Conservation (phyloP, 2,797 vertebrate genomes). For the Iguana delicatissima region DNA sequence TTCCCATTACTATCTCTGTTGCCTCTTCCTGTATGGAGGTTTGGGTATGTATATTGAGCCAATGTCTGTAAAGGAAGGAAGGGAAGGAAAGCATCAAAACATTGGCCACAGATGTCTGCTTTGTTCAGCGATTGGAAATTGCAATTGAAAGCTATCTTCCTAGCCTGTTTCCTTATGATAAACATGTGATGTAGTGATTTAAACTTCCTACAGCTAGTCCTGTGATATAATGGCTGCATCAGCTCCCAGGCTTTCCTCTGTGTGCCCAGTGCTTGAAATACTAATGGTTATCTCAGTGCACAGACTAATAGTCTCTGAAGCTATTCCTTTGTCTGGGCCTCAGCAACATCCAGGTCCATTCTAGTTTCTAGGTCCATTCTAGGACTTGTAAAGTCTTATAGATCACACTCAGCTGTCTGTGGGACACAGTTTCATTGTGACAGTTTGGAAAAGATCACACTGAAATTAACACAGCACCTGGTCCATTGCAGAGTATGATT, state of each 20-base stretch:
- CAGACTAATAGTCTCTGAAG: background rate
- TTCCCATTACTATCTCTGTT: background rate
- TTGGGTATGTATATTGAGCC: slow-evolving; percentile 57
- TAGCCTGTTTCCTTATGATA: background rate
- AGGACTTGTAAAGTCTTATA: background rate
- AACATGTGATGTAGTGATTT: background rate
- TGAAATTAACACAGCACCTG: background rate
- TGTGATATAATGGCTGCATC: background rate
- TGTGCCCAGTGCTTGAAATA: background rate
- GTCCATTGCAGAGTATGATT: background rate
- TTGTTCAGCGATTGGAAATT: background rate
- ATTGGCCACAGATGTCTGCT: slow-evolving; percentile 45
- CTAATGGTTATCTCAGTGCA: background rate
- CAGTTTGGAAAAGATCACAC: background rate
- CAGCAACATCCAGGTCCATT: background rate
- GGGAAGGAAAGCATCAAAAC: slow-evolving; percentile 2
- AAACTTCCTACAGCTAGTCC: background rate
- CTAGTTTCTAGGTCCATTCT: background rate
- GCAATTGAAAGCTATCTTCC: background rate
- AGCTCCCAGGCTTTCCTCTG: background rate
- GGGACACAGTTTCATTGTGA: background rate
- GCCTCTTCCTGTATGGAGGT: slow-evolving; percentile 23
- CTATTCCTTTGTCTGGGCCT: background rate
- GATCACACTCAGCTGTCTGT: background rate
- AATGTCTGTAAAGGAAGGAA: slow-evolving; percentile 37